Base-by-base conservation (phyloP, 2,113 vertebrate species). In the Calidris pugnax region DNA sequence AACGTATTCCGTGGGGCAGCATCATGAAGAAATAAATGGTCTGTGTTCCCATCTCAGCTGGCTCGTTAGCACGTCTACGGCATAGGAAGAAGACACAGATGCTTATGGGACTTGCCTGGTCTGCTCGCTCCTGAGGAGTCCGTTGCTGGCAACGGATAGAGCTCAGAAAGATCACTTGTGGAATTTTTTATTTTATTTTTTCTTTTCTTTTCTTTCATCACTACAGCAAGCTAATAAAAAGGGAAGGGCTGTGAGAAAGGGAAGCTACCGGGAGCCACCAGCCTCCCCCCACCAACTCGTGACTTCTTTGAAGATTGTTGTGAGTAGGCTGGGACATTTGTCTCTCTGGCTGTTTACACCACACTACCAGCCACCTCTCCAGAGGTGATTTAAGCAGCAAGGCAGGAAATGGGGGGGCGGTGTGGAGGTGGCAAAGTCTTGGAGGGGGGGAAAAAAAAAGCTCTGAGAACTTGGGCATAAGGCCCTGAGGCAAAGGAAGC, bases 81-180 rank as follows among this genome's bases (percentile, higher is more conserved):
- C 51, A 68, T 41, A 85, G 80, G 92, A 96, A 67, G 82, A 78
- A 67, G 86, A 69, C 86, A 55, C 73, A 91, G 84, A 89, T 89
- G 66, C 57, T 73, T 64, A 57, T 13, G 35, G 90, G 92, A 82
- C 80, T 88, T 75, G 63, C 55, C 85, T 63, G 82, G 45, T 86
- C 50, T 89, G 85, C 79, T 86, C 78, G 37, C 71, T 94, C 87
- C 76, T 78, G 72, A 93, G 66, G 57, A 93, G 74, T 93, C 96
- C 59, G 7, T 97, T 97, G 97, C 97, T 96, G 97, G 97, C 97
- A 93, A 95, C 8, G 83, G 97, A 85, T 37, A 55, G 30, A 75
- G 89, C 57, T 94, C 50, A 28, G 79, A 93, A 79, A 60, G 84
- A 90, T 86, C 50, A 57, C 23, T 82, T n/a, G 57, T 71, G 81